Percentiles rank a stretch among this genome's conserved stretches.
phyloP scores from a whole-genome alignment of 2,113 vertebrate species.

The Dolichotis patagonum region DNA sequence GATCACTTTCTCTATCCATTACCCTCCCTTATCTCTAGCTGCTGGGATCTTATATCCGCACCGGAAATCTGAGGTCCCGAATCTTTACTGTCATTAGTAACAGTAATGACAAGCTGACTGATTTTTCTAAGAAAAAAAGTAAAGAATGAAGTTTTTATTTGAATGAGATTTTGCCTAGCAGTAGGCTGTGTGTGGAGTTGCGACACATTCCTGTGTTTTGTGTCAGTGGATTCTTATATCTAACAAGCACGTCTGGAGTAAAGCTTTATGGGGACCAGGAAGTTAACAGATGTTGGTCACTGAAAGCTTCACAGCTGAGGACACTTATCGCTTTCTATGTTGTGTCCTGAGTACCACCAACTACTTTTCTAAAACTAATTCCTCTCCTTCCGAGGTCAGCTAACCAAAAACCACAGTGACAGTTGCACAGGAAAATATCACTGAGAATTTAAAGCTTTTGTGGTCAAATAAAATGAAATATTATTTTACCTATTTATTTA shows the following conservation, averaged over 20 bases:
- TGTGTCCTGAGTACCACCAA: not conserved
- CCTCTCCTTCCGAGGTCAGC: not conserved
- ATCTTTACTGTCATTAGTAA: conserved; percentile 1
- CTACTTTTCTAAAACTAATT: conserved; percentile 29
- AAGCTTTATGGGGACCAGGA: not conserved
- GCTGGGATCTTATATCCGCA: not conserved
- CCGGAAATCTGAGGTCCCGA: not conserved
- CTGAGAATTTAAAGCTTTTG: conserved; percentile 1
- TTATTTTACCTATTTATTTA: not conserved
- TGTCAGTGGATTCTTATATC: not conserved
- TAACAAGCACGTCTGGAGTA: not conserved
- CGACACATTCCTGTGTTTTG: not conserved
- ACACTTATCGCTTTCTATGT: not conserved
- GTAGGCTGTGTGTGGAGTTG: not conserved
- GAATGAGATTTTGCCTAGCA: not conserved
- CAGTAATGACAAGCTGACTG: not conserved
- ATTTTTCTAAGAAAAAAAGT: not conserved
- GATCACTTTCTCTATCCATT: not conserved
- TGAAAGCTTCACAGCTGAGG: not conserved
- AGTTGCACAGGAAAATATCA: not conserved
- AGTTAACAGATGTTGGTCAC: not conserved
- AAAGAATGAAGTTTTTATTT: not conserved
- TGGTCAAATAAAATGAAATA: conserved; percentile 41
- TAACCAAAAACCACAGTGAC: not conserved
- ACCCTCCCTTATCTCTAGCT: not conserved